phyloP scores from a whole-genome alignment of 1,140 invertebrate genomes.

The Elymnias hypermnestra region DNA sequence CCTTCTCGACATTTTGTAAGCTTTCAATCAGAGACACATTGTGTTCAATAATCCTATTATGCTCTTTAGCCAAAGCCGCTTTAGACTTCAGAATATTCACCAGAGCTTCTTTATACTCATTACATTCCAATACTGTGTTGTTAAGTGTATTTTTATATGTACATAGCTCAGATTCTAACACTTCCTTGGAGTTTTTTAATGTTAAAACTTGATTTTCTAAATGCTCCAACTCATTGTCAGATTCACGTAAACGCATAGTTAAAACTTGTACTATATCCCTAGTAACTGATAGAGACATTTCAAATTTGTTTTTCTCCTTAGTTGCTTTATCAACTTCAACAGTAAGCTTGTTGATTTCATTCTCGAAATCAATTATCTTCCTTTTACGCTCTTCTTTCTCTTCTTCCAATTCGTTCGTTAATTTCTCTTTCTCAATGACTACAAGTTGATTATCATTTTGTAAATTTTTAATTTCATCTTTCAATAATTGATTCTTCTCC shows the following conservation, averaged over 20 bases:
- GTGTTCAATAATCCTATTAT: slow-evolving; percentile 68
- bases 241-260: slow-evolving; percentile 61
- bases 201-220: slow-evolving; percentile 61
- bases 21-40: slow-evolving; percentile 67
- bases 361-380: slow-evolving; percentile 55
- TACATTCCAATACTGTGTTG: slow-evolving; percentile 56
- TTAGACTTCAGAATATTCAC: slow-evolving; percentile 67
- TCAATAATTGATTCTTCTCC: slow-evolving; percentile 39
- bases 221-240: slow-evolving; percentile 65
- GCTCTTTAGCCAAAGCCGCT: slow-evolving; percentile 62
- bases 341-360: slow-evolving; percentile 62
- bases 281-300: slow-evolving; percentile 66
- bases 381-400: slow-evolving; percentile 54
- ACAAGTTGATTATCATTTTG: slow-evolving; percentile 43
- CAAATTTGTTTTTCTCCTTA: slow-evolving; percentile 68
- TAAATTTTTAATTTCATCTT: slow-evolving; percentile 41
- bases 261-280: slow-evolving; percentile 69
- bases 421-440: slow-evolving; percentile 33
- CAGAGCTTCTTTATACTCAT: slow-evolving; percentile 65
- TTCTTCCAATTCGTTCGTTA: slow-evolving; percentile 38
- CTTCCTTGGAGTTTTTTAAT: slow-evolving; percentile 50
- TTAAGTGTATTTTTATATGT: slow-evolving; percentile 53
- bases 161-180: slow-evolving; percentile 49
- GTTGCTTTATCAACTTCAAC: slow-evolving; percentile 52
- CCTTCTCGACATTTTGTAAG: slow-evolving; percentile 65